Conservation (phyloP, 2,113 vertebrate genomes). For the Cyphomyrus discorhynchus region DNA sequence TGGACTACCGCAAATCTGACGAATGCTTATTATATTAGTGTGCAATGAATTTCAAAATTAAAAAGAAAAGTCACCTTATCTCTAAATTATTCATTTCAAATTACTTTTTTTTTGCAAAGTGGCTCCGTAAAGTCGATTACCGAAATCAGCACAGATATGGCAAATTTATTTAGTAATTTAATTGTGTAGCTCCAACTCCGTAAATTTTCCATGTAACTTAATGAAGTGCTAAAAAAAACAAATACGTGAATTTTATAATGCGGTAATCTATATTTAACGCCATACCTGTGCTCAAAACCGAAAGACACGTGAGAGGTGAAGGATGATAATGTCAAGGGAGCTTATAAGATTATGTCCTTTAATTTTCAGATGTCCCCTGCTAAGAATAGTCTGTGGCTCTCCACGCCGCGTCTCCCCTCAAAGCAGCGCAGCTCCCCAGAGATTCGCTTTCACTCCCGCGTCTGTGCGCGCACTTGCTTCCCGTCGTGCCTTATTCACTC, state of each 20-base stretch:
- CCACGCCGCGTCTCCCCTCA: constrained; percentile 11
- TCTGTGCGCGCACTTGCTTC: constrained; percentile 22
- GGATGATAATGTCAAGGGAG: constrained; percentile 18
- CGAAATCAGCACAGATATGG: not conserved
- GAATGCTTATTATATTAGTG: not conserved
- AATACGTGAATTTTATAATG: not conserved
- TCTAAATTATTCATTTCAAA: not conserved
- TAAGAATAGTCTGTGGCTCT: constrained; percentile 54
- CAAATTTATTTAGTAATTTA: not conserved
- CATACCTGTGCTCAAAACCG: not conserved
- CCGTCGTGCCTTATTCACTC: constrained; percentile 4
- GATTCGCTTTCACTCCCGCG: constrained; percentile 16
- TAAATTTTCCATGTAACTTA: not conserved
- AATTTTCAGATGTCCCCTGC: constrained; percentile 63
- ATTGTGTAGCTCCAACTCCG: not conserved
- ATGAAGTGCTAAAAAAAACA: not conserved
- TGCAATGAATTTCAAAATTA: not conserved
- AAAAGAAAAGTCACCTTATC: not conserved
- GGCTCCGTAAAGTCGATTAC: not conserved
- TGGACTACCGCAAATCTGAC: not conserved
- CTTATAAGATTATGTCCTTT: constrained; percentile 55
- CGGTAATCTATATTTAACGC: not conserved
- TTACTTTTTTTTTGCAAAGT: not conserved
- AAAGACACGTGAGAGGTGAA: constrained; percentile 29
- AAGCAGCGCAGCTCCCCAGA: constrained; percentile 15